Evolutionary conservation across 2,797 vertebrate species (phyloP).

Genomic region (Amniataba percoides): DNA sequence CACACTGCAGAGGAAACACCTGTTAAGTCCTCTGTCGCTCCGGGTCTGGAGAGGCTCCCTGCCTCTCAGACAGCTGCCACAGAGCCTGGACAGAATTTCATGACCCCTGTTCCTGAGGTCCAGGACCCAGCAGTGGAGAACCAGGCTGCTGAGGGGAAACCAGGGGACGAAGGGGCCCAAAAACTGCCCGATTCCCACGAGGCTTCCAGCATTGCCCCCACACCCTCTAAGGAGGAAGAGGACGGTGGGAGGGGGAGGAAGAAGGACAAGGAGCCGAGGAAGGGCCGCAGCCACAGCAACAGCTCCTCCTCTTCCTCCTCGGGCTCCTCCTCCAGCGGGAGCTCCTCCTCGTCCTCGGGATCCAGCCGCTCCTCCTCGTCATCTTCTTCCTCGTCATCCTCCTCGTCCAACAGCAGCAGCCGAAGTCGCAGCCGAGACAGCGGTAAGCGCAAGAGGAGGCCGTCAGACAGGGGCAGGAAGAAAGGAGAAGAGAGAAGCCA

Average conservation of each 20-base stretch:
- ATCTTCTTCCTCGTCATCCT: slow-evolving; percentile 90
- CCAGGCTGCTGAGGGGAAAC: slow-evolving; percentile 44
- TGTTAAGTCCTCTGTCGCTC: neutral
- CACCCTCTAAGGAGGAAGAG: slow-evolving; percentile 70
- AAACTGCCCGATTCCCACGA: slow-evolving; percentile 42
- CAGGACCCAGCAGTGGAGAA: slow-evolving; percentile 24
- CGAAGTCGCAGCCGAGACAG: slow-evolving; percentile 88
- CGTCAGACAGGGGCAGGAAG: slow-evolving; percentile 84
- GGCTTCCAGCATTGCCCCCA: slow-evolving; percentile 12
- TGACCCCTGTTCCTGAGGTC: neutral
- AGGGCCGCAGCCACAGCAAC: slow-evolving; percentile 87
- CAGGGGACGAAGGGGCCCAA: slow-evolving; percentile 58
- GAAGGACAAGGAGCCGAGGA: slow-evolving; percentile 80
- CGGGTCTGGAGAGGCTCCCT: neutral
- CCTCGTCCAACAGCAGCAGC: slow-evolving; percentile 87
- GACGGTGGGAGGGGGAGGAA: slow-evolving; percentile 83
- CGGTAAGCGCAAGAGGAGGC: slow-evolving; percentile 90
- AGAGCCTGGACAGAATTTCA: slow-evolving; percentile 17
- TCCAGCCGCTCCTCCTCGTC: slow-evolving; percentile 91
- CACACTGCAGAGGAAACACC: slow-evolving; percentile 60
- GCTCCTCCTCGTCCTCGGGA: slow-evolving; percentile 91
- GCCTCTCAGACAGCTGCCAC: slow-evolving; percentile 9
- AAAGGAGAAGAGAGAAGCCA: slow-evolving; percentile 90
- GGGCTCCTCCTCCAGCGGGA: slow-evolving; percentile 90
- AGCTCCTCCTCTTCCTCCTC: slow-evolving; percentile 92